A percentile compares a stretch with the other conserved stretches of the same genome.
Evolutionary conservation across 2,797 vertebrate species (phyloP).

Genomic region (Sebastes baramenuke): DNA sequence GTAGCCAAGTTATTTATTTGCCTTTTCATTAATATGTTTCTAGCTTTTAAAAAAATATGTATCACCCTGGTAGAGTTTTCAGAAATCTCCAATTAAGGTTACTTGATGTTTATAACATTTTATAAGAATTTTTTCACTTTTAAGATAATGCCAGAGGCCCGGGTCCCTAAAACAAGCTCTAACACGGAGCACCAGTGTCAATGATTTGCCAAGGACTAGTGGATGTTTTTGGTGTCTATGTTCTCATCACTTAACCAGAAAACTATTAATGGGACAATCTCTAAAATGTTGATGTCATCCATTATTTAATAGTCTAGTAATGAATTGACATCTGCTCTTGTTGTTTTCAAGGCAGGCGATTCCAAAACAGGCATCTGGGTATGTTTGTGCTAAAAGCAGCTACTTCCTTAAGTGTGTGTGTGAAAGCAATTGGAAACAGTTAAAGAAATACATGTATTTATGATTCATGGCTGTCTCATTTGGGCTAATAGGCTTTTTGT

Average conservation of each 20-base stretch:
- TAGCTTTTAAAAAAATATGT: neutral
- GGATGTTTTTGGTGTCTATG: neutral
- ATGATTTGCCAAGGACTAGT: neutral
- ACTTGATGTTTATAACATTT: neutral
- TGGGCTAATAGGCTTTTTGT: slow-evolving; percentile 44
- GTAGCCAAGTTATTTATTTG: neutral
- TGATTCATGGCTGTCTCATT: slow-evolving; percentile 50
- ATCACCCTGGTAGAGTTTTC: neutral
- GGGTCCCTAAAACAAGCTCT: neutral
- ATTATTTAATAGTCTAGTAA: slow-evolving; percentile 4
- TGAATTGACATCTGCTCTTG: slow-evolving; percentile 5
- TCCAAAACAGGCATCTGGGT: slow-evolving; percentile 17
- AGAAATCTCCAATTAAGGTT: too few relatives aligned
- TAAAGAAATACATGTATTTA: slow-evolving; percentile 36
- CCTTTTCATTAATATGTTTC: neutral
- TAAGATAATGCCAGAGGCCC: neutral
- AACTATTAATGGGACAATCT: slow-evolving; percentile 19
- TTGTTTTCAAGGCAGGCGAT: neutral
- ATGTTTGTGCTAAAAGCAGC: slow-evolving; percentile 25
- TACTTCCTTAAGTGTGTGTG: neutral
- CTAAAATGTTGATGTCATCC: slow-evolving; percentile 23
- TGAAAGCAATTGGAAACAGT: slow-evolving; percentile 41
- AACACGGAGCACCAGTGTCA: neutral
- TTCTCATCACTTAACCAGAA: slow-evolving; percentile 29
- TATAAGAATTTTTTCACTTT: neutral